Evolutionary conservation across 2,797 vertebrate species (phyloP), one percentile per base, ranked within the genome.

Genomic region (Coluber constrictor): DNA sequence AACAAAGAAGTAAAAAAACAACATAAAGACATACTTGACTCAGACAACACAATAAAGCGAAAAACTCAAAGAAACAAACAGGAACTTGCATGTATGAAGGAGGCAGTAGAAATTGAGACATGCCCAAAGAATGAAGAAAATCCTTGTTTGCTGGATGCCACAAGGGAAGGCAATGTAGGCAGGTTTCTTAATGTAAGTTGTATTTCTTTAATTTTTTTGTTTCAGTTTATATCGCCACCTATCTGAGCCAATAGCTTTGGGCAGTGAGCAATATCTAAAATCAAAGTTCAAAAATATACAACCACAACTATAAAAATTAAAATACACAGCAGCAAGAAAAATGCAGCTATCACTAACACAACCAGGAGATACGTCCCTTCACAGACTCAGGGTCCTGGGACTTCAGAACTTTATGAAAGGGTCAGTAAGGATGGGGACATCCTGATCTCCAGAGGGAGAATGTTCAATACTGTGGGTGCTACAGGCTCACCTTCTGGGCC

Each of bases 111-210:
- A 55, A 92, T 66, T 11, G 70, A 57, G 54, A 88, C 27, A 0
- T 79, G 92, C 93, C 55, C 56, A 59, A 93, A 92, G 27, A 95
- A 93, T 59, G 92, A 97, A 89, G 96, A 93, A 91, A 94, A 91
- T 92, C 37, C 63, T 66, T 98, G 98, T 96, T 92, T 98, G 55
- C 94, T 99, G 91, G 99, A 99, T 95, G 98, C 99, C 90, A 98
- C 98, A 54, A 98, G 97, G 95, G 99, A 99, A 97, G 99, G 99
- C 95, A 99, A 99, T 29, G 98, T 99, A 83, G 98, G 98, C 90
- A 98, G 99, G 87, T 99, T 99, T 96, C 96, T 99, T 88, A 99
- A 99, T 1, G 99, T 99, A 97, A 98, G 98, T 98, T 96, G 25
- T 56, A 37, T 83, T 47, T 83, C 4, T 83, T 83, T 83, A 47